Conservation (phyloP, 2,113 vertebrate genomes). For the Stegastes partitus region DNA sequence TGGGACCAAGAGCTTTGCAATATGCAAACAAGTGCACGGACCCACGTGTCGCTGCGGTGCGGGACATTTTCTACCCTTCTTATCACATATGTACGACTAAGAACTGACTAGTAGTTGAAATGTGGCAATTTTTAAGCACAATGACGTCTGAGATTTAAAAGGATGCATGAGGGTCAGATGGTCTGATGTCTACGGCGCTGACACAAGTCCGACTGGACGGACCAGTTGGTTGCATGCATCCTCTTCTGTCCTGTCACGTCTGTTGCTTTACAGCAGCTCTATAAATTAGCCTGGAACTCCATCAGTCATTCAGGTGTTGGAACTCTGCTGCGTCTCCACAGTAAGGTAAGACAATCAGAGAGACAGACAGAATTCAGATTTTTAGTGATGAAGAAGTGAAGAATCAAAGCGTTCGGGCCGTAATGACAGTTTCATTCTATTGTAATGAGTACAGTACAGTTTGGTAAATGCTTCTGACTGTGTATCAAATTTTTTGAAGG, state of each 20-base stretch:
- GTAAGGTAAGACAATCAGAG: conserved; percentile 33
- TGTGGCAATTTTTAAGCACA: not conserved
- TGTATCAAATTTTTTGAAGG: too few species aligned
- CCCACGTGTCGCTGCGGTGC: not conserved
- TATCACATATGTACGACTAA: conserved; percentile 7
- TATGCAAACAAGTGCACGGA: not conserved
- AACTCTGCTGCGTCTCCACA: not conserved
- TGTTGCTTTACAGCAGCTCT: not conserved
- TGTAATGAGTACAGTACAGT: not conserved
- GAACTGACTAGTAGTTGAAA: not conserved
- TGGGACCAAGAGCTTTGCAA: not conserved
- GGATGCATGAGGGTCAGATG: not conserved
- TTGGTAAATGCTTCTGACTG: not conserved
- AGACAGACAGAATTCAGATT: not conserved
- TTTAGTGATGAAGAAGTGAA: not conserved
- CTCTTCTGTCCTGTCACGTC: conserved; percentile 14
- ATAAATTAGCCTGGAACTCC: conserved; percentile 26
- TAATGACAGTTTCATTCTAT: too few species aligned
- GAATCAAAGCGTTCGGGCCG: too few species aligned
- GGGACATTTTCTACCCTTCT: not conserved
- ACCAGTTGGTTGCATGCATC: conserved; percentile 28
- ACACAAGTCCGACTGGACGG: conserved; percentile 22
- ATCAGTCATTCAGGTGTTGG: not conserved
- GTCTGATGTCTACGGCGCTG: conserved; percentile 21
- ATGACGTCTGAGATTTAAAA: conserved; percentile 9